Evolutionary conservation across 2,113 vertebrate species (phyloP).

Genomic region (Athene cunicularia): DNA sequence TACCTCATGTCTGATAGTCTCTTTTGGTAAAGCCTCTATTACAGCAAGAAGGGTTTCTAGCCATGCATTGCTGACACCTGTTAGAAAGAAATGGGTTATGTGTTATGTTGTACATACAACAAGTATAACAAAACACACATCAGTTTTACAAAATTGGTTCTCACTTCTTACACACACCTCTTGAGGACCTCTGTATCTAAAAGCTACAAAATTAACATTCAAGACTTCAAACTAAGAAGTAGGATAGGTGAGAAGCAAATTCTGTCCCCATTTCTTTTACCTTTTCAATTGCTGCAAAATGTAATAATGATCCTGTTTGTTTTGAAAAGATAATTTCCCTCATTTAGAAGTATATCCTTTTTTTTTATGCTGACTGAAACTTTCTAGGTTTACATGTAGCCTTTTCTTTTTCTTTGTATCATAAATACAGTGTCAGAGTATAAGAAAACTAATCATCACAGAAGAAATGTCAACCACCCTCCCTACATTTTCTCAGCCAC

Average conservation of each 20-base stretch:
- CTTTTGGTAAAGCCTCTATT: slow-evolving; percentile 90
- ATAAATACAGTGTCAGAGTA: background rate
- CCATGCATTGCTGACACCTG: slow-evolving; percentile 94
- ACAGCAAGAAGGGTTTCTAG: slow-evolving; percentile 91
- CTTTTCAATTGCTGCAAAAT: background rate
- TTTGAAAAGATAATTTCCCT: background rate
- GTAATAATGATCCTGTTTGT: background rate
- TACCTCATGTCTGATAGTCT: slow-evolving; percentile 93
- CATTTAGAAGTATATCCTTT: background rate
- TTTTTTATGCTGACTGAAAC: background rate
- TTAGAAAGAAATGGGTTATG: slow-evolving; percentile 16
- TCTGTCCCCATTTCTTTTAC: background rate
- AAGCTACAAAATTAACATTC: background rate
- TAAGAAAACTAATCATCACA: background rate
- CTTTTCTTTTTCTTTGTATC: background rate
- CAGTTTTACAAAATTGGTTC: background rate
- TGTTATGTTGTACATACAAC: background rate
- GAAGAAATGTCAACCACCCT: background rate
- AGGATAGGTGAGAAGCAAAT: background rate
- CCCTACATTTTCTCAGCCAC: background rate
- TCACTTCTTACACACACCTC: background rate
- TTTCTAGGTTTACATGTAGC: background rate
- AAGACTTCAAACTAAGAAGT: background rate
- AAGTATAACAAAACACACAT: background rate
- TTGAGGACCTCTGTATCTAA: background rate